Percentiles rank a stretch among this genome's conserved stretches.
Conservation (phyloP, 2,797 vertebrate species). For the Acanthurus lineatus region DNA sequence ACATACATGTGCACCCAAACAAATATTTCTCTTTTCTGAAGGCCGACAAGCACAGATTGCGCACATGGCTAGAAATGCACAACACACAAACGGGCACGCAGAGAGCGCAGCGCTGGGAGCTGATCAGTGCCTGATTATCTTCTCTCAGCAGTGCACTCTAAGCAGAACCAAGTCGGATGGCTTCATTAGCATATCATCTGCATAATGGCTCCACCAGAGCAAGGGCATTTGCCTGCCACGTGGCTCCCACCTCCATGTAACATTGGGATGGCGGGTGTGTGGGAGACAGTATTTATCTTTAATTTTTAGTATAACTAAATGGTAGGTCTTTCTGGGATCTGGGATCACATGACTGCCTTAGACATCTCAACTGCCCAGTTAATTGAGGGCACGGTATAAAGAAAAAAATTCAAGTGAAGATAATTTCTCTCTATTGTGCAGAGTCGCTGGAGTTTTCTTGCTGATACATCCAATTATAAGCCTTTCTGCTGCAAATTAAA, state of each 20-base stretch:
- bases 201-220: slow-evolving; percentile 80
- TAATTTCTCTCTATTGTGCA: slow-evolving; percentile 34
- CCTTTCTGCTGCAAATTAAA: slow-evolving; percentile 47
- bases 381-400: slow-evolving; percentile 55
- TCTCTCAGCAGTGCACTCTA: slow-evolving; percentile 63
- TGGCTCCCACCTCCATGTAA: slow-evolving; percentile 59
- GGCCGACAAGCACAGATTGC: slow-evolving; percentile 12
- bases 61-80: neutral
- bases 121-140: slow-evolving; percentile 82
- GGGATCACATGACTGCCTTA: slow-evolving; percentile 17
- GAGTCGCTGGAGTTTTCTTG: slow-evolving; percentile 32
- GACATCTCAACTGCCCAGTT: slow-evolving; percentile 38
- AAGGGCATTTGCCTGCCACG: slow-evolving; percentile 72
- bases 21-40: slow-evolving; percentile 1
- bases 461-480: slow-evolving; percentile 51
- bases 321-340: slow-evolving; percentile 15
- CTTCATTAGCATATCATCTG: slow-evolving; percentile 85
- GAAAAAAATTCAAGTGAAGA: slow-evolving; percentile 25
- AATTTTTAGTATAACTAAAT: slow-evolving; percentile 41
- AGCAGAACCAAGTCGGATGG: slow-evolving; percentile 74
- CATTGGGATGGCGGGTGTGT: neutral
- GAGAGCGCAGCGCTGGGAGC: slow-evolving; percentile 39
- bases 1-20: neutral
- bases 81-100: slow-evolving; percentile 11
- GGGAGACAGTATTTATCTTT: slow-evolving; percentile 37